Evolutionary conservation across 1,140 invertebrate species (phyloP).

Genomic region (Popillia japonica): DNA sequence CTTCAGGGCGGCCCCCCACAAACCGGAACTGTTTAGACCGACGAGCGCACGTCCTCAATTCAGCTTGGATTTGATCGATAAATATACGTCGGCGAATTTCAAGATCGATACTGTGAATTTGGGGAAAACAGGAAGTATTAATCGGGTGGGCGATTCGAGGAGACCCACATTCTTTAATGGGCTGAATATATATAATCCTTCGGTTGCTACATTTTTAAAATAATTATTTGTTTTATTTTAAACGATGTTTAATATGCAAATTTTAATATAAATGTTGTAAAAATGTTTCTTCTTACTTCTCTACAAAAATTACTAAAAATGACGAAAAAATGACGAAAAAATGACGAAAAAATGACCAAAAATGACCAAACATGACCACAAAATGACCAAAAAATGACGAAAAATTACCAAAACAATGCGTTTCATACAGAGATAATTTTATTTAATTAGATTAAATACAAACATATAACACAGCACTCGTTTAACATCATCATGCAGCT

Average conservation of each 20-base stretch:
- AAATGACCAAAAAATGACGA: not conserved
- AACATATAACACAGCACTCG: conserved; percentile 6
- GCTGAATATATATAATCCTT: not conserved
- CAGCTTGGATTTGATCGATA: conserved; percentile 4
- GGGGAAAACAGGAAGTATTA: not conserved
- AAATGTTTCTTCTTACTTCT: not conserved
- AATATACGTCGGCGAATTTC: not conserved
- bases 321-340: not conserved
- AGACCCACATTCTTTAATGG: not conserved
- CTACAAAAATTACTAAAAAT: not conserved
- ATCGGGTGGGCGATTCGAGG: not conserved
- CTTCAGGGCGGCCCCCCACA: not conserved
- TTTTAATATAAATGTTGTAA: conserved; percentile 14
- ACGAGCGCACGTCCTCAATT: not conserved
- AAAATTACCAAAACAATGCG: not conserved
- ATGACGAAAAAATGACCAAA: not conserved
- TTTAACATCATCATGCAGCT: not conserved
- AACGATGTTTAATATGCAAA: not conserved
- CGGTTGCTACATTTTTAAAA: not conserved
- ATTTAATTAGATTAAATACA: not conserved
- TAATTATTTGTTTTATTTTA: not conserved
- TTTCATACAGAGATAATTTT: no score
- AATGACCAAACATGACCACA: not conserved
- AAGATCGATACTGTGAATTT: conserved; percentile 13
- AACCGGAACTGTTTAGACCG: not conserved